A percentile compares a stretch with the other conserved stretches of the same genome.
Evolutionary conservation across 2,888 invertebrate genomes (phyloP).

Genomic region (Agelastica alni): DNA sequence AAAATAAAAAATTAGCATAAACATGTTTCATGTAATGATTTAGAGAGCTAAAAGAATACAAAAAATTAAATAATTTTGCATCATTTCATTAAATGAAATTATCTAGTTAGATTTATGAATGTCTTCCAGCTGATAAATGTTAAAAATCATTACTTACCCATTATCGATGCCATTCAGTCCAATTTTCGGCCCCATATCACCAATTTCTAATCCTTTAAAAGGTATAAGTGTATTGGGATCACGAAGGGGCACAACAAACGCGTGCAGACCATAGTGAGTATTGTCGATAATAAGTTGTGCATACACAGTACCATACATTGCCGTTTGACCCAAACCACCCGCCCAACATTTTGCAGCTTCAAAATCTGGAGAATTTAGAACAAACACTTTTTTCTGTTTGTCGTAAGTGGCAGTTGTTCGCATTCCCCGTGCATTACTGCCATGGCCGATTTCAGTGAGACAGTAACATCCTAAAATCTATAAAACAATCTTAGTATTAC

Average conservation of each 20-base stretch:
- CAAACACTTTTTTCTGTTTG: slow-evolving; percentile 69
- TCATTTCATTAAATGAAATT: too few species aligned
- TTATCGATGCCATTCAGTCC: slow-evolving; percentile 93
- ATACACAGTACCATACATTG: slow-evolving; percentile 86
- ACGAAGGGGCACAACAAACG: slow-evolving; percentile 86
- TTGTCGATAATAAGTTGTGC: slow-evolving; percentile 84
- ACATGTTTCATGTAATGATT: too few species aligned
- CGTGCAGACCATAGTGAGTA: slow-evolving; percentile 80
- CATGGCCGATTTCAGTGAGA: slow-evolving; percentile 88
- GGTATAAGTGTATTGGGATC: slow-evolving; percentile 73
- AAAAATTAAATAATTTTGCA: too few species aligned
- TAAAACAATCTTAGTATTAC: slow-evolving; percentile 14
- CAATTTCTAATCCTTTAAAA: slow-evolving; percentile 80
- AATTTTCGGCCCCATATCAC: slow-evolving; percentile 91
- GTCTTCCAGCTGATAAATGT: too few species aligned
- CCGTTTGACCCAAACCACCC: slow-evolving; percentile 77
- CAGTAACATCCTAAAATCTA: slow-evolving; percentile 76
- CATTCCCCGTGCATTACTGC: slow-evolving; percentile 88
- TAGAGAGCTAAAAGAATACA: too few species aligned
- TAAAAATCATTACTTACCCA: slow-evolving; percentile 64
- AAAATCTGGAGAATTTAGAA: slow-evolving; percentile 76
- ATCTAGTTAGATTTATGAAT: too few species aligned
- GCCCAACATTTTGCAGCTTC: slow-evolving; percentile 86
- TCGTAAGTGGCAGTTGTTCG: slow-evolving; percentile 84
- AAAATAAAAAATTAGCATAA: too few species aligned